Evolutionary conservation across 2,888 invertebrate species (phyloP), one percentile per base, ranked within the genome.

Genomic region (Zaprionus bogoriensis): DNA sequence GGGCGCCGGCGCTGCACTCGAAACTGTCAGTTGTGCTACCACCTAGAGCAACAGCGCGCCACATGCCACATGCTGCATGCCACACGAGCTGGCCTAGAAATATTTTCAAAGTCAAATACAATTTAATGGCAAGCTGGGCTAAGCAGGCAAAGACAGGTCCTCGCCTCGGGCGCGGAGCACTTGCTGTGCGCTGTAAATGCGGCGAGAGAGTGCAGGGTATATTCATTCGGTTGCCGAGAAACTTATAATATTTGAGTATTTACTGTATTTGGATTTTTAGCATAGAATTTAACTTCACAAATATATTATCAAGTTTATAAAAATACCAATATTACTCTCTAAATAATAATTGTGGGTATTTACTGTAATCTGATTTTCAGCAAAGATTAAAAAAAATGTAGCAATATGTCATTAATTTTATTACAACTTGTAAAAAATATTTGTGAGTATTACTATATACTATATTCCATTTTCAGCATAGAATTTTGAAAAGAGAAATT

Each of bases 101-200:
- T 76, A 75, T 84, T 81, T 71, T 65, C 70, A 73, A 80, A 82
- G 81, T 82, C 87, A 86, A 86, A 82, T 63, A 58, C 70, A 83
- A 75, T 86, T 86, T 73, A 55, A 66, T 75, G 58, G 66, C 64
- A 32, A 39, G 32, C 48, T 32, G 42, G 22, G 42, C 50, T n/a
- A 20, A 68, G 38, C 66, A 47, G 63, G 48, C 66, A 68, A 53
- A 28, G 57, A 54, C 50, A 50, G 20, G 38, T 14, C 17, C 55
- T 58, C 36, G 68, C 67, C 53, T 12, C 32, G 47, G 50, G 61
- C 61, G 10, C 23, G 28, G 23, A 41, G 42, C 32, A 6, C 5
- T 17, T 9, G 9, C 1, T n/a, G 44, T 58, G 27, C 51, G 51
- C 51, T 58, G 20, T 39, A 54, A 28, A 5, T 19, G 17, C 12